These are phyloP conservation scores for Tupiocoris notatus DNA, from an alignment of 2,888 invertebrate genomes.

Conservation along the genomic window DNA sequence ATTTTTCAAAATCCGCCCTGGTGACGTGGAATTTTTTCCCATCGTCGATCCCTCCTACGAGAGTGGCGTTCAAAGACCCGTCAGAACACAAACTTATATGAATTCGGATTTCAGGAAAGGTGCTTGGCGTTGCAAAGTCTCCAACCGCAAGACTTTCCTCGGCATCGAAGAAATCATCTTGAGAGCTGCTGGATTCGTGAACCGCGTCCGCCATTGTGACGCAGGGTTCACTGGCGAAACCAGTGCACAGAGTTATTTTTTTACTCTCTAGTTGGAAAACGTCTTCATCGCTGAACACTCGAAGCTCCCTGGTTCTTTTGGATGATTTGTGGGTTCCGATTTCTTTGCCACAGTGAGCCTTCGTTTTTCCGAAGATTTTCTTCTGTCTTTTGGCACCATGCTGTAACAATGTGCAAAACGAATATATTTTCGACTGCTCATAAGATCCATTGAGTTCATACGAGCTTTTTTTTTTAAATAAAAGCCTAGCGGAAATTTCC, in stretches of 20 bases:
- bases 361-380: not conserved
- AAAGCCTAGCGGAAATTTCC: too few relatives aligned
- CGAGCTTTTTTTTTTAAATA: too few relatives aligned
- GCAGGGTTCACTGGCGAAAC: not conserved
- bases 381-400: not conserved
- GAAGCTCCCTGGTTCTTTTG: too few relatives aligned
- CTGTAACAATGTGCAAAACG: not conserved
- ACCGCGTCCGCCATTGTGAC: too few relatives aligned
- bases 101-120: not conserved
- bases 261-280: too few relatives aligned
- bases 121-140: not conserved
- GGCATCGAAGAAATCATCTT: not conserved
- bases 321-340: too few relatives aligned
- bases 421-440: too few relatives aligned
- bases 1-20: not conserved
- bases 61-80: not conserved
- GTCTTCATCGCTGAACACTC: not conserved
- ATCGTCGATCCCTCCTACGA: not conserved
- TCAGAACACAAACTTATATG: not conserved
- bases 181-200: not conserved
- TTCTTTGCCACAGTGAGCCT: not conserved
- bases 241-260: too few relatives aligned
- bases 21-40: not conserved
- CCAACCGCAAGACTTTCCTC: not conserved
- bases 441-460: too few relatives aligned